Evolutionary conservation across 2,797 vertebrate species (phyloP).

Genomic region (Pantherophis vulpinus): DNA sequence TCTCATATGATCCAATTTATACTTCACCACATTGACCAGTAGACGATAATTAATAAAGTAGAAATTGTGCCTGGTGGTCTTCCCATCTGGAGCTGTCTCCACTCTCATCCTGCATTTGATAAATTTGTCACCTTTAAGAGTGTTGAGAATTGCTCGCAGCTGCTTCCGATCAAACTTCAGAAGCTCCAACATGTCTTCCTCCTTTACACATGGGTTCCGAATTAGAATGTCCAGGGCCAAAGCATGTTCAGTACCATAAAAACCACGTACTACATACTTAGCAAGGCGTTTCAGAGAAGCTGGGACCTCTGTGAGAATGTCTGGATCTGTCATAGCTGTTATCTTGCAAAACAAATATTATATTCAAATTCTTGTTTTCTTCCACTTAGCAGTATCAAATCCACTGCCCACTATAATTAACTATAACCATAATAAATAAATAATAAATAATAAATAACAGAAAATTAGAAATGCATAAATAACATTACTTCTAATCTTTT

Average conservation of each 20-base stretch:
- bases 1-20: constrained; percentile 99
- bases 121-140: constrained; percentile 95
- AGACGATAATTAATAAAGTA: constrained; percentile 97
- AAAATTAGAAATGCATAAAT: background rate
- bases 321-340: constrained; percentile 89
- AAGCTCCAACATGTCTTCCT: constrained; percentile 98
- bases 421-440: background rate
- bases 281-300: constrained; percentile 93
- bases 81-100: constrained; percentile 93
- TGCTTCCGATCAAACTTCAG: constrained; percentile 98
- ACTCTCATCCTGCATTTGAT: constrained; percentile 98
- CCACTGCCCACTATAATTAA: background rate
- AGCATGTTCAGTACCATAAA: constrained; percentile 94
- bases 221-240: constrained; percentile 96
- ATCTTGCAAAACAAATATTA: constrained; percentile 49
- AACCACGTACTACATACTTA: constrained; percentile 95
- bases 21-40: constrained; percentile 97
- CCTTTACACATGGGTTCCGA: constrained; percentile 93
- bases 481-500: background rate
- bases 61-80: constrained; percentile 96
- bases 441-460: background rate
- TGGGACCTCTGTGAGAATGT: constrained; percentile 91
- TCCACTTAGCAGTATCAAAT: background rate
- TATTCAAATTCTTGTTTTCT: background rate
- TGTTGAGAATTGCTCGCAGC: constrained; percentile 92